Base-by-base conservation (phyloP, 2,797 vertebrate species). In the Acanthopagrus latus region DNA sequence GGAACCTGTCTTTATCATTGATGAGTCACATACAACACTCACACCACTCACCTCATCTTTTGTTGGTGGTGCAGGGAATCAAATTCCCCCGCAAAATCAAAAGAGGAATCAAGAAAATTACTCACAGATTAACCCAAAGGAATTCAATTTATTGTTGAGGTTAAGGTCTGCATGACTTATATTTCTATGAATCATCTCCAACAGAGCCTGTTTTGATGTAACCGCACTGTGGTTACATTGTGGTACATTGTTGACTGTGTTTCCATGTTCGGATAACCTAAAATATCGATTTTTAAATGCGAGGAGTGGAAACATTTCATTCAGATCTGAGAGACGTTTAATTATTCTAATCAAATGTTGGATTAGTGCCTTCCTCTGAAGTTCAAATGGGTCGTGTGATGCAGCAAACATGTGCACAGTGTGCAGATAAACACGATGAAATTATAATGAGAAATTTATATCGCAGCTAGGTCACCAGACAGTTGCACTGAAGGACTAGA, bases 381-480 rank as follows among this genome's bases (percentile, higher is more conserved):
- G 56, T 81, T 84, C 74, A 73, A 84, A 72, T 62, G 38, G 47
- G 10, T 47, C 7, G 56, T 8, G 50, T 64, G 71, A 54, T 51
- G 71, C 62, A 82, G 64, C 51, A 77, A 65, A 67, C 75, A 17
- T 78, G 44, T 67, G 71, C 71, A 55, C 67, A 74, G 41, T 10
- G 27, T 48, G 16, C 48, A 67, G 62, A 62, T 38, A 29, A 80
- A 63, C 57, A 46, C 72, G 71, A 78, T 81, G 60, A 68, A 83
- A 88, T 74, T 56, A 69, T 86, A 77, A 86, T 82, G 68, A 82
- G 75, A 64, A 68, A 72, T 80, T 70, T n/a, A 71, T 64, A 76
- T 73, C 58, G 78, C 2, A 1, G 58, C 51, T 66, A 64, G 54
- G 38, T 64, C 56, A 75, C 38, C 71, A 79, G 64, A 64, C 58